Evolutionary conservation across 2,113 vertebrate species (phyloP).

Genomic region (Nothobranchius kuhntae): DNA sequence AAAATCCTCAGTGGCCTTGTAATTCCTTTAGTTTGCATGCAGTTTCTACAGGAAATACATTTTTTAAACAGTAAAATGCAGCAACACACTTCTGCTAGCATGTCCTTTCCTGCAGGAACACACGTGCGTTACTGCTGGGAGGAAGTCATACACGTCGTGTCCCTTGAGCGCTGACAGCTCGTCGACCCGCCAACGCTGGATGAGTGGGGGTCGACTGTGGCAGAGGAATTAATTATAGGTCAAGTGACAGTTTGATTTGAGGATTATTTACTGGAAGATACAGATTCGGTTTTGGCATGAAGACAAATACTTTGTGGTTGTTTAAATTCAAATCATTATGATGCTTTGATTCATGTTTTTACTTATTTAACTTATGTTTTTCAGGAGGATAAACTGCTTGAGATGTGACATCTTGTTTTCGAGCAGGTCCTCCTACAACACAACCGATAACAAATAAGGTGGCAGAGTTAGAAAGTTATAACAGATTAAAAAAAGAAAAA

Average conservation of each 20-base stretch:
- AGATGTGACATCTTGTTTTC: too few species aligned
- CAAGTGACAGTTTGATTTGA: slow-evolving; percentile 6
- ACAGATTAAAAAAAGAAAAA: too few species aligned
- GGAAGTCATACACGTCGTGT: slow-evolving; percentile 47
- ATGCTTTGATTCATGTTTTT: too few species aligned
- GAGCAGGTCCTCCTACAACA: too few species aligned
- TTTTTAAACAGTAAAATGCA: neutral
- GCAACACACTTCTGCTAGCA: neutral
- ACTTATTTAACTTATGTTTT: too few species aligned
- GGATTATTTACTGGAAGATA: neutral
- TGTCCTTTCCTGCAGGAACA: neutral
- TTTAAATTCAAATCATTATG: neutral
- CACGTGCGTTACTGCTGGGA: slow-evolving; percentile 11
- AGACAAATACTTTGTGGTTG: neutral
- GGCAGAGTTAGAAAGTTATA: too few species aligned
- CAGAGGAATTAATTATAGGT: slow-evolving; percentile 10
- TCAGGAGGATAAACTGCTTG: too few species aligned
- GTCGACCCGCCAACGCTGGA: neutral
- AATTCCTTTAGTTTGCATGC: neutral
- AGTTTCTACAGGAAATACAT: neutral
- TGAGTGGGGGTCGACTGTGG: neutral
- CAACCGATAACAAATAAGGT: too few species aligned
- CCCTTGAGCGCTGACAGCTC: slow-evolving; percentile 45
- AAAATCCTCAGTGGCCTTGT: neutral
- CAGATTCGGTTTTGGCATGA: neutral